These are phyloP conservation scores for Dolichallabes microphthalmus DNA, from an alignment of 2,113 vertebrate genomes.

Conservation along the genomic window DNA sequence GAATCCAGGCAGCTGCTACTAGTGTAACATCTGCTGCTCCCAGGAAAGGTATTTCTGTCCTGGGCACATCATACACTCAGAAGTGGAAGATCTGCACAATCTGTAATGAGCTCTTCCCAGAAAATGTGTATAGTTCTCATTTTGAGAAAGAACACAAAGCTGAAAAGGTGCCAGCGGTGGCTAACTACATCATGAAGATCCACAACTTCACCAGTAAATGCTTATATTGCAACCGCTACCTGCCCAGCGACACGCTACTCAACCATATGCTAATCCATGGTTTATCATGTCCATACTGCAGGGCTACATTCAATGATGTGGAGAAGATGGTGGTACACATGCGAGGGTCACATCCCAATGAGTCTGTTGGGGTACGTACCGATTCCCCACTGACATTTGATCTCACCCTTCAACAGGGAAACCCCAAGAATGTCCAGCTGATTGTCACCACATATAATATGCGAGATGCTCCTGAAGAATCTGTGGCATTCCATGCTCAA, in stretches of 20 bases:
- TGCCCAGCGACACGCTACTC: conserved; percentile 93
- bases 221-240: conserved; percentile 97
- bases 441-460: conserved; percentile 98
- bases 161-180: conserved; percentile 95
- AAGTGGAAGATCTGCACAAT: conserved; percentile 99
- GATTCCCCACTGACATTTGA: conserved; percentile 97
- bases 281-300: conserved; percentile 92
- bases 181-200: conserved; percentile 99
- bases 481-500: conserved; percentile 92
- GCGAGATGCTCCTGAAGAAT: conserved; percentile 91
- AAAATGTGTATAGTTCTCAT: conserved; percentile 95
- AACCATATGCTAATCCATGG: conserved; percentile 99
- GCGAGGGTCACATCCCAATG: conserved; percentile 88
- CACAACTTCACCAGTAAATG: conserved; percentile 99
- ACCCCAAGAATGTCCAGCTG: conserved; percentile 95
- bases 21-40: conserved; percentile 70
- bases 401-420: conserved; percentile 94
- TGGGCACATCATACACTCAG: conserved; percentile 90
- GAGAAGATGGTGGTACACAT: conserved; percentile 98
- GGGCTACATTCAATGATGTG: conserved; percentile 95
- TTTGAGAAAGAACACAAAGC: conserved; percentile 99
- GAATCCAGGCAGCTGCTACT: conserved; percentile 79
- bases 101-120: conserved; percentile 97
- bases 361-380: conserved; percentile 88
- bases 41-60: conserved; percentile 71